Percentiles rank a stretch among this genome's conserved stretches.
These are phyloP conservation scores for Drosophila flavopinicola DNA, from an alignment of 2,888 invertebrate genomes.

Conservation along the genomic window DNA sequence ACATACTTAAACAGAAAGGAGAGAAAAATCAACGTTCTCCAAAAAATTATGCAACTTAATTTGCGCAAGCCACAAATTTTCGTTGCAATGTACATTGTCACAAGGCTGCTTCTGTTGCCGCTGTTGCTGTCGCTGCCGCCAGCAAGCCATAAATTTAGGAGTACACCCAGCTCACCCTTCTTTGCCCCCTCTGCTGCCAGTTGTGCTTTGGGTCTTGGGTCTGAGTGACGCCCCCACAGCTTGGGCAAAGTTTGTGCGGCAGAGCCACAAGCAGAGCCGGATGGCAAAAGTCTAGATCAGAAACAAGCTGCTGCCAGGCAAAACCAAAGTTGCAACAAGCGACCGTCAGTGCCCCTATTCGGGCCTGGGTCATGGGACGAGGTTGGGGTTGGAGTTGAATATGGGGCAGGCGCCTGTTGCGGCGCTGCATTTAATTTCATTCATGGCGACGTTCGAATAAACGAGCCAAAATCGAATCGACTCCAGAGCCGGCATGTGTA, in stretches of 20 bases:
- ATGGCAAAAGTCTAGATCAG: constrained; percentile 72
- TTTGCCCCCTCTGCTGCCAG: neutral
- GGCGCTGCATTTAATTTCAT: constrained; percentile 68
- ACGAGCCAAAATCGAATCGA: constrained; percentile 61
- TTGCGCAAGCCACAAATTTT: constrained; percentile 60
- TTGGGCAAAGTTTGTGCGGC: constrained; percentile 47
- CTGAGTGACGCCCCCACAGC: constrained; percentile 39
- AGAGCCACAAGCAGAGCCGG: constrained; percentile 37
- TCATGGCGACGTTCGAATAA: constrained; percentile 48
- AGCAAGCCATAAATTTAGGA: constrained; percentile 61
- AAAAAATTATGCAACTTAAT: constrained; percentile 65
- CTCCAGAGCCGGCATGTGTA: constrained; percentile 22
- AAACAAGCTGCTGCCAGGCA: constrained; percentile 59
- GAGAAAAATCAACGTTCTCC: constrained; percentile 34
- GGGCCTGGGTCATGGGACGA: constrained; percentile 18
- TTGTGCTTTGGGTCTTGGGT: constrained; percentile 8
- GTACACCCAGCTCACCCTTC: constrained; percentile 7
- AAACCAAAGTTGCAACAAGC: constrained; percentile 65
- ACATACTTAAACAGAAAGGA: constrained; percentile 33
- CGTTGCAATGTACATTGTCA: constrained; percentile 63
- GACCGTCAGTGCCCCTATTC: constrained; percentile 18
- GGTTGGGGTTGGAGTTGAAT: constrained; percentile 7
- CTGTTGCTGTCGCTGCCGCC: constrained; percentile 45
- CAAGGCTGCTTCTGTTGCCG: constrained; percentile 35
- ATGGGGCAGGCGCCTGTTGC: constrained; percentile 51